Conservation (phyloP, 2,797 vertebrate genomes). For the Leptodactylus fallax region DNA sequence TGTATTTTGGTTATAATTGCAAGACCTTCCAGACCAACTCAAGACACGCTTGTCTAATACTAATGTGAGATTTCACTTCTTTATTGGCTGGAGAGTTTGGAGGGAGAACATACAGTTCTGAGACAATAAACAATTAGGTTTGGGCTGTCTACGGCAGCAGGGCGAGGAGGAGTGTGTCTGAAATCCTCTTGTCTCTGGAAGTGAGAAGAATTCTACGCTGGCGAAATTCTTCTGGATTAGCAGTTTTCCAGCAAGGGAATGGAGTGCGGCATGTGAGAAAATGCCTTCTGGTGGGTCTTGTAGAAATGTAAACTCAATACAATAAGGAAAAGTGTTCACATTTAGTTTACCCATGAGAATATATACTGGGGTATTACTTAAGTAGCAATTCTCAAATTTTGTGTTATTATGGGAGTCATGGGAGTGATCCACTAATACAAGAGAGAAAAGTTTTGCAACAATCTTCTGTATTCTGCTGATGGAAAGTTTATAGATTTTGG, state of each 20-base stretch:
- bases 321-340: background rate
- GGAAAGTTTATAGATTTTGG: background rate
- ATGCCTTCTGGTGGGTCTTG: background rate
- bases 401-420: no score
- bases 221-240: conserved; percentile 49
- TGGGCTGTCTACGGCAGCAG: conserved; percentile 34
- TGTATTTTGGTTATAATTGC: background rate
- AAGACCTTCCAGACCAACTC: background rate
- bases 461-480: background rate
- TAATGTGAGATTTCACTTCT: conserved; percentile 10
- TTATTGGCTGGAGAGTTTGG: conserved; percentile 28
- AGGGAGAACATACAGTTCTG: conserved; percentile 36
- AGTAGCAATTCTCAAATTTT: no score
- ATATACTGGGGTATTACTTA: background rate
- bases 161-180: conserved; percentile 36
- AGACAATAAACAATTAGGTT: conserved; percentile 43
- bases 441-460: background rate
- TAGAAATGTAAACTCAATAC: background rate
- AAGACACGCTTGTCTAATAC: background rate
- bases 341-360: background rate
- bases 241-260: conserved; percentile 45
- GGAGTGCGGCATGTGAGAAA: conserved; percentile 5
- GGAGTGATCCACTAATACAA: background rate
- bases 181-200: conserved; percentile 43
- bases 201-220: conserved; percentile 35